These are phyloP conservation scores for Spodoptera exigua DNA, from an alignment of 2,888 invertebrate genomes.

Conservation along the genomic window DNA sequence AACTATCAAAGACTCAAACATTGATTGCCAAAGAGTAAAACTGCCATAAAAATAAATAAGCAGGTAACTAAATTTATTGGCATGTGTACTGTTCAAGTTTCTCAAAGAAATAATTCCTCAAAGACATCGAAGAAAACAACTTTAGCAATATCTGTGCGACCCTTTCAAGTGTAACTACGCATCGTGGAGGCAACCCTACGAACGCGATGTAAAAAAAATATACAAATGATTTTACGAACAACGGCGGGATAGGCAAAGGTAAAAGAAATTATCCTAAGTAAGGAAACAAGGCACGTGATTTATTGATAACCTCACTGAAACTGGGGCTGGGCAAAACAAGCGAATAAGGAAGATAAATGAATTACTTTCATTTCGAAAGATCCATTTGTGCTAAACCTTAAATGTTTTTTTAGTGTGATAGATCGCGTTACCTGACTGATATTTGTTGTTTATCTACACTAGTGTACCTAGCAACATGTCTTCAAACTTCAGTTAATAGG, in stretches of 20 bases:
- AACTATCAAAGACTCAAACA: too few relatives aligned
- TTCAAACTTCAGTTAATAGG: background rate
- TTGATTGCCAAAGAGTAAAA: background rate
- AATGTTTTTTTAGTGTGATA: conserved; percentile 63
- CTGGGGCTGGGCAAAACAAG: conserved; percentile 78
- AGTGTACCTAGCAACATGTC: conserved; percentile 34
- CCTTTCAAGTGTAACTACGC: conserved; percentile 41
- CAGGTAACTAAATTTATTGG: background rate
- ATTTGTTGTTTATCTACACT: conserved; percentile 47
- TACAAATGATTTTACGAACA: conserved; percentile 73
- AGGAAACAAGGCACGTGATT: conserved; percentile 83
- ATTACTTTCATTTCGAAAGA: conserved; percentile 77
- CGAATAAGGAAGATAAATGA: conserved; percentile 85
- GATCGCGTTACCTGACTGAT: conserved; percentile 49
- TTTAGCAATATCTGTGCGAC: conserved; percentile 34
- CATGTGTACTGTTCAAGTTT: conserved; percentile 14
- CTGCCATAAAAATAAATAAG: background rate
- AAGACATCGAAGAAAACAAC: conserved; percentile 37
- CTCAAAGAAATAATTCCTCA: conserved; percentile 40
- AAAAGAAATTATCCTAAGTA: conserved; percentile 79
- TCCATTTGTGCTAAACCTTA: conserved; percentile 68
- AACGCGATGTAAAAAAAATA: conserved; percentile 61
- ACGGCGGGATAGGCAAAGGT: conserved; percentile 68
- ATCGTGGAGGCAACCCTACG: conserved; percentile 55
- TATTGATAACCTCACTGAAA: conserved; percentile 80